phyloP scores from a whole-genome alignment of 2,113 vertebrate genomes.

The Coregonus clupeaformis region DNA sequence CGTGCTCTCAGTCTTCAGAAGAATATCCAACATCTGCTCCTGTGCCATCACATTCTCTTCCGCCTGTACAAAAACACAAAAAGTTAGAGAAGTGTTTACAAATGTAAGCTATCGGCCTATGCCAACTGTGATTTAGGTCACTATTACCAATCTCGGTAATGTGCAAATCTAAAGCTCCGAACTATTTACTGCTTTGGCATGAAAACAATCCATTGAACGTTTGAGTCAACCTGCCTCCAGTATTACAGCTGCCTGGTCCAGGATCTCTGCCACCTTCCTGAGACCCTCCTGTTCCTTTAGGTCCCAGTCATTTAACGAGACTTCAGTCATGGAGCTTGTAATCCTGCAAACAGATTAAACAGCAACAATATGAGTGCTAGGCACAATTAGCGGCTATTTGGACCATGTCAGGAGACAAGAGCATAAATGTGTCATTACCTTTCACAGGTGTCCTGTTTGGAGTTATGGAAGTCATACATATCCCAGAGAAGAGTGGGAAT shows the following conservation, averaged over 20 bases:
- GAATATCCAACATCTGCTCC: conserved; percentile 65
- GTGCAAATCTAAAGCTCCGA: too few species aligned
- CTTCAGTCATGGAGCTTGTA: conserved; percentile 19
- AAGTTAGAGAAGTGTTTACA: background rate
- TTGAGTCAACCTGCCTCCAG: conserved; percentile 56
- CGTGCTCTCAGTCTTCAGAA: conserved; percentile 52
- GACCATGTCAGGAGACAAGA: too few species aligned
- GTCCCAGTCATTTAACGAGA: conserved; percentile 62
- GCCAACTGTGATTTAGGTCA: background rate
- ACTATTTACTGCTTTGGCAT: background rate
- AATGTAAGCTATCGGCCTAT: background rate
- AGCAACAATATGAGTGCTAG: background rate
- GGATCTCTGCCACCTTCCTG: conserved; percentile 60
- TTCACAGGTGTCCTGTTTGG: conserved; percentile 40
- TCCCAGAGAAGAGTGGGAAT: conserved; percentile 64
- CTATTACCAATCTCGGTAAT: too few species aligned
- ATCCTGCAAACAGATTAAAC: background rate
- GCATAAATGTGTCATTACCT: conserved; percentile 42
- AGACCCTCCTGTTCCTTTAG: conserved; percentile 69
- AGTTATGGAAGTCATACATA: conserved; percentile 68
- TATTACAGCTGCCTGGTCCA: conserved; percentile 65
- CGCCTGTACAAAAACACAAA: conserved; percentile 50
- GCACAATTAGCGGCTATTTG: background rate
- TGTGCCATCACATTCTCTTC: conserved; percentile 72
- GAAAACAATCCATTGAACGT: background rate